Conservation (phyloP, 1,140 invertebrate genomes). For the Caenorhabditis latens region DNA sequence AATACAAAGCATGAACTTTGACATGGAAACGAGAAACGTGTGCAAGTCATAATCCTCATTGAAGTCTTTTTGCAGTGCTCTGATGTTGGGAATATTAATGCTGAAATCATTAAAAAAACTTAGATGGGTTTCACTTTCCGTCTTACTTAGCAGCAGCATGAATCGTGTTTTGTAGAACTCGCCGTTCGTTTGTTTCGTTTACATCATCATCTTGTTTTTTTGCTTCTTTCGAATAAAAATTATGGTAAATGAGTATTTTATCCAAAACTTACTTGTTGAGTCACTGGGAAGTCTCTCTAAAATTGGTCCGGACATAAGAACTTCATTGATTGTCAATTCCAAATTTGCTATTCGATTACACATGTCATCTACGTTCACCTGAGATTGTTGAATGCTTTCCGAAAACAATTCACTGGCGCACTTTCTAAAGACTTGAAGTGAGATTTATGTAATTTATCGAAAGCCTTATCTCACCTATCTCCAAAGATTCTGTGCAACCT, state of each 20-base stretch:
- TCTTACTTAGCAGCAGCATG: background rate
- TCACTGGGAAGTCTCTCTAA: background rate
- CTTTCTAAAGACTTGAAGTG: background rate
- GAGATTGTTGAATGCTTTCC: slow-evolving; percentile 37
- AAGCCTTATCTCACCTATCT: background rate
- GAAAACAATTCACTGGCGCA: background rate
- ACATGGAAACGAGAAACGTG: background rate
- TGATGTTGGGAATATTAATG: background rate
- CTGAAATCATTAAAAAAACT: background rate
- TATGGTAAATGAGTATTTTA: too few relatives aligned
- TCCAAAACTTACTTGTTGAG: too few relatives aligned
- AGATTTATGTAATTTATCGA: background rate
- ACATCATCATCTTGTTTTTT: background rate
- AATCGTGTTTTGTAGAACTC: background rate
- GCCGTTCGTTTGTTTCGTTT: background rate
- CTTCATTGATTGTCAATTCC: background rate
- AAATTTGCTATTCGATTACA: slow-evolving; percentile 32
- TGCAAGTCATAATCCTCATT: background rate
- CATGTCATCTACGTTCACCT: slow-evolving; percentile 5
- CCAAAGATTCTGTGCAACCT: slow-evolving; percentile 2
- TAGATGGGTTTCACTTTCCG: background rate
- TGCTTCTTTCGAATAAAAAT: background rate
- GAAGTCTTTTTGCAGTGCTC: slow-evolving; percentile 3
- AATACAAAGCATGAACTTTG: slow-evolving; percentile 17
- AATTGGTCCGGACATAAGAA: background rate